Evolutionary conservation across 2,888 invertebrate species (phyloP).

Genomic region (Melieria picta): DNA sequence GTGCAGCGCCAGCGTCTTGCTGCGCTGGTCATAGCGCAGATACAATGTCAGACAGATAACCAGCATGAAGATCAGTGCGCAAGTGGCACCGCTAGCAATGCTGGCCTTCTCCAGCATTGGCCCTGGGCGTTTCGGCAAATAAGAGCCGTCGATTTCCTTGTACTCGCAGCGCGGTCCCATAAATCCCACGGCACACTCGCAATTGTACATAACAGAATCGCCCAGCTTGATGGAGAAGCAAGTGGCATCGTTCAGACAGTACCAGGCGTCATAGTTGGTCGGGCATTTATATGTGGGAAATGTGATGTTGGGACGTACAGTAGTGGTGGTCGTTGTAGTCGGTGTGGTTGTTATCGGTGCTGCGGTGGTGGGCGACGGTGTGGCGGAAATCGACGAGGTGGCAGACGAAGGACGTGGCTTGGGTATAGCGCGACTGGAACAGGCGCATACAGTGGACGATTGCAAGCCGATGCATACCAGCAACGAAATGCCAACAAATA

Average conservation of each 20-base stretch:
- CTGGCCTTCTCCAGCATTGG: slow-evolving; percentile 84
- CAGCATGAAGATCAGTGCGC: slow-evolving; percentile 71
- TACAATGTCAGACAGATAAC: slow-evolving; percentile 71
- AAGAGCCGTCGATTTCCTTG: slow-evolving; percentile 95
- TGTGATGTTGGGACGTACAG: slow-evolving; percentile 91
- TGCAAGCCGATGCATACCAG: slow-evolving; percentile 12
- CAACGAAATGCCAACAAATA: neutral
- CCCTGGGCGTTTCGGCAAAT: slow-evolving; percentile 77
- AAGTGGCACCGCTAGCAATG: slow-evolving; percentile 82
- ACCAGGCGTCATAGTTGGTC: slow-evolving; percentile 91
- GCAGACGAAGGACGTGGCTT: slow-evolving; percentile 72
- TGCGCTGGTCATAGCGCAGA: slow-evolving; percentile 64
- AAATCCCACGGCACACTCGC: slow-evolving; percentile 94
- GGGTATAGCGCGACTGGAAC: slow-evolving; percentile 73
- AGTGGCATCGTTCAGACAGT: slow-evolving; percentile 93
- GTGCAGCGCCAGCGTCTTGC: neutral
- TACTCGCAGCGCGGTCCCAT: slow-evolving; percentile 96
- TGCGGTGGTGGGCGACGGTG: slow-evolving; percentile 37
- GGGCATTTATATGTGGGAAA: slow-evolving; percentile 95
- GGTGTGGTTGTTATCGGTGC: slow-evolving; percentile 70
- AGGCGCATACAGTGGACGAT: slow-evolving; percentile 48
- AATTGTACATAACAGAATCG: slow-evolving; percentile 92
- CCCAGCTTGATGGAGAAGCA: slow-evolving; percentile 95
- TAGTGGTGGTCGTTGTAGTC: slow-evolving; percentile 75
- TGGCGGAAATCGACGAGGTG: slow-evolving; percentile 42